A percentile compares a stretch with the other conserved stretches of the same genome.
Conservation (phyloP, 2,113 vertebrate species). For the Tetraodon nigroviridis region DNA sequence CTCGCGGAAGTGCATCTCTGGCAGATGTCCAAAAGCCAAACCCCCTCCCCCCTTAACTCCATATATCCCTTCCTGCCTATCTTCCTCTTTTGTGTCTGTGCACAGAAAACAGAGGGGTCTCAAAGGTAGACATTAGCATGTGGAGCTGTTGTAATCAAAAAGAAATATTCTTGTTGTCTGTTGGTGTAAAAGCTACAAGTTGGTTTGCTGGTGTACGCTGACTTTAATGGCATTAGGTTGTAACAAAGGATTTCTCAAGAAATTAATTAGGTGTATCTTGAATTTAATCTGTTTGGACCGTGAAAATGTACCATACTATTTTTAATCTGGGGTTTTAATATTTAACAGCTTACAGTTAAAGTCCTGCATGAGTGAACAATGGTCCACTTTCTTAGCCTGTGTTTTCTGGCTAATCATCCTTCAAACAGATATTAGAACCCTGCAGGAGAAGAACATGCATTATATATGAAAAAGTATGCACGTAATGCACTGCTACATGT, state of each 20-base stretch:
- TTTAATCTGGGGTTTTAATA: background rate
- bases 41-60: slow-evolving; percentile 18
- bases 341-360: too few species aligned
- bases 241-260: too few species aligned
- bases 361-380: too few species aligned
- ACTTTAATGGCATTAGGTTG: too few species aligned
- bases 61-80: slow-evolving; percentile 61
- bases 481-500: background rate
- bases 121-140: slow-evolving; percentile 51
- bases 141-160: slow-evolving; percentile 39
- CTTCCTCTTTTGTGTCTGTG: slow-evolving; percentile 67
- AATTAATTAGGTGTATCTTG: too few species aligned
- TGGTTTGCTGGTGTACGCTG: slow-evolving; percentile 5
- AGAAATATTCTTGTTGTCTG: slow-evolving; percentile 29
- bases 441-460: too few species aligned
- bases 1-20: slow-evolving; percentile 73
- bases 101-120: slow-evolving; percentile 56
- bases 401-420: too few species aligned
- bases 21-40: slow-evolving; percentile 59
- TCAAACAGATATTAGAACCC: too few species aligned
- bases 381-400: too few species aligned
- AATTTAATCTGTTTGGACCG: slow-evolving; percentile 17
- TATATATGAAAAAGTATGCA: too few species aligned
- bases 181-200: slow-evolving; percentile 25
- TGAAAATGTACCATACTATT: background rate